Base-by-base conservation (phyloP, 2,113 vertebrate genomes). In the Prochilodus magdalenae region DNA sequence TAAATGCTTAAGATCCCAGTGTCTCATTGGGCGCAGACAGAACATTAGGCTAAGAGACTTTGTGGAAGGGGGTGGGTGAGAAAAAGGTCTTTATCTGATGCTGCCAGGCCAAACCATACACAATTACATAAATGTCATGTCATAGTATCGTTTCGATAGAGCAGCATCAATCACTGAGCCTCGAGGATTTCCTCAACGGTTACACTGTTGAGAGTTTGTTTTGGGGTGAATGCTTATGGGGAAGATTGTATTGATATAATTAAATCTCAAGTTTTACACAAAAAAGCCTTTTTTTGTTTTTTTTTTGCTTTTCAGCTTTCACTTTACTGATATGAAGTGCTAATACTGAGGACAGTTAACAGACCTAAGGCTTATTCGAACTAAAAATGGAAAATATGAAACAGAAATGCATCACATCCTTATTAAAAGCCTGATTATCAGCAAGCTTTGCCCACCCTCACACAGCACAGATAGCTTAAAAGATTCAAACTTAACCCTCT, bases 1-100 rank as follows among this genome's bases (percentile, higher is more conserved):
- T 89, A 89, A 91, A 88, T 88, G 88, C 82, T 87, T 90, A 89
- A 82, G 80, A 87, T 86, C 85, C 76, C 77, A 87, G 87, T 88
- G 88, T 88, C 79, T 13, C 82, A 84, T 73, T 75, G 69, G 85
- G 79, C 85, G 84, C 59, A 76, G 57, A 78, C 71, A 77, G 36
- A 73, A 83, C 74, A 86, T 87, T 49, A 60, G 55, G 55, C 57
- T 60, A 65, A 63, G 5, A 67, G 63, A 49, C 69, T 49, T 59
- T 73, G 76, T 6, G 75, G 63, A 71, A 33, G 40, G 66, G 69
- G 69, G 33, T 73, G 66, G 20, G 33, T 49, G 65, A 33, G 57
- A 57, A 59, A 11, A 44, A 73, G 70, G n/a, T 69, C 47, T 80
- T 67, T 74, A 57, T 65, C 55, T 63, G 66, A 75, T 49, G 51